Evolutionary conservation across 2,113 vertebrate genomes (phyloP), one percentile per base, ranked within the genome.

Genomic region (Heteronetta atricapilla): DNA sequence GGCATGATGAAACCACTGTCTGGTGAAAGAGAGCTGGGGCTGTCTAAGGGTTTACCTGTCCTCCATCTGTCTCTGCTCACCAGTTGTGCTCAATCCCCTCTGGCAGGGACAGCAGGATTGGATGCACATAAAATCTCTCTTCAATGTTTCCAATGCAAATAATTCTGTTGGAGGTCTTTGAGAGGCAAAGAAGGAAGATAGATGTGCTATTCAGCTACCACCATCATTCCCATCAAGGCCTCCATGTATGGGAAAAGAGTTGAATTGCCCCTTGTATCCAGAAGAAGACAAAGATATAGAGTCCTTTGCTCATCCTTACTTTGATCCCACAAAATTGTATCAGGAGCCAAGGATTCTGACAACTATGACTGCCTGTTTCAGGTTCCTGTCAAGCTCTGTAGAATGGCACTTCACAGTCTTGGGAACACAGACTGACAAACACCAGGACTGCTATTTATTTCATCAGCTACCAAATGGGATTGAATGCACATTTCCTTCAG

Each of bases 11-110:
- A 95, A 95, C 88, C 88, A 53, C 78, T 93, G 85, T 76, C 78
- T 68, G 58, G 50, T 82, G 78, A 80, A 59, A 0, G 0, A 85
- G 79, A 85, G 76, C 58, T 1, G 1, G 56, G 63, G 48, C 62
- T 79, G 38, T 91, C 75, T 91, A 70, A 62, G 85, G 78, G 64
- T 88, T 93, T 82, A 89, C 75, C 67, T 69, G 79, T 80, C 62
- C 44, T 76, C 78, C 75, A 53, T 88, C 93, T 93, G 91, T 79
- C 79, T 89, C 53, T 42, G 34, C 23, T 91, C 58, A 82, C 75
- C 90, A 93, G 87, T 59, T 93, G 78, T 59, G 58, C 75, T 76
- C 53, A 55, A 88, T 79, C 23, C 53, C 67, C 59, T 91, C 63
- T 70, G 92, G 79, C 85, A 86, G 75, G 55, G 72, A 73, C 34